phyloP scores from a whole-genome alignment of 2,888 invertebrate species.

The Norana najaformis region DNA sequence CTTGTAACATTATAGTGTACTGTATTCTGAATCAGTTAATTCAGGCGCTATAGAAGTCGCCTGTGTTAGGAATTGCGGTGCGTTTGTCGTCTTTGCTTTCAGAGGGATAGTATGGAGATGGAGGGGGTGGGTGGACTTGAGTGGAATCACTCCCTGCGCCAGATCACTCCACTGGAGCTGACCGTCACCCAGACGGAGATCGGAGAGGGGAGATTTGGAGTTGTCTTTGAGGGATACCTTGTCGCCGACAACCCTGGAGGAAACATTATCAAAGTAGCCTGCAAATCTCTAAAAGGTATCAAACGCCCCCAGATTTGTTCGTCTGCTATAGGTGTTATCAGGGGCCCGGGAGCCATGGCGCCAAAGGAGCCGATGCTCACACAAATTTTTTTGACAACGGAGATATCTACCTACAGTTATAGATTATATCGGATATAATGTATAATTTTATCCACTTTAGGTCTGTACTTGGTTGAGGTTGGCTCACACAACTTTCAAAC shows the following conservation, averaged over 20 bases:
- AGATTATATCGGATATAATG: no score
- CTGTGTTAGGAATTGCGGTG: neutral
- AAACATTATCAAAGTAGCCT: neutral
- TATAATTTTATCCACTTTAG: no score
- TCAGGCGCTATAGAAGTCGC: neutral
- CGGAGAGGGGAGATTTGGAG: slow-evolving; percentile 16
- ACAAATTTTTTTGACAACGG: no score
- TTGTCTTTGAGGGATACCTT: neutral
- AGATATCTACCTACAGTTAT: no score
- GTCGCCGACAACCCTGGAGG: neutral
- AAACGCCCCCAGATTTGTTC: neutral
- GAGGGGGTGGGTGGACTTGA: neutral
- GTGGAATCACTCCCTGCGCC: neutral
- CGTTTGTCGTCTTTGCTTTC: neutral
- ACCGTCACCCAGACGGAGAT: neutral
- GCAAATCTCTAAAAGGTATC: slow-evolving; percentile 20
- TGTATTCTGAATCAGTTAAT: no score
- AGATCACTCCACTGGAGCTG: neutral
- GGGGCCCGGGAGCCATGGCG: no score
- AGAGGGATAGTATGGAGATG: neutral
- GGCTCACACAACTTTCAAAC: no score
- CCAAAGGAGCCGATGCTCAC: no score
- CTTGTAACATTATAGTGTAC: no score
- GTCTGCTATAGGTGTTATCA: no score
- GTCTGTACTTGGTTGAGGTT: no score